Base-by-base conservation (phyloP, 2,797 vertebrate species). In the Sebastes hubbsi region DNA sequence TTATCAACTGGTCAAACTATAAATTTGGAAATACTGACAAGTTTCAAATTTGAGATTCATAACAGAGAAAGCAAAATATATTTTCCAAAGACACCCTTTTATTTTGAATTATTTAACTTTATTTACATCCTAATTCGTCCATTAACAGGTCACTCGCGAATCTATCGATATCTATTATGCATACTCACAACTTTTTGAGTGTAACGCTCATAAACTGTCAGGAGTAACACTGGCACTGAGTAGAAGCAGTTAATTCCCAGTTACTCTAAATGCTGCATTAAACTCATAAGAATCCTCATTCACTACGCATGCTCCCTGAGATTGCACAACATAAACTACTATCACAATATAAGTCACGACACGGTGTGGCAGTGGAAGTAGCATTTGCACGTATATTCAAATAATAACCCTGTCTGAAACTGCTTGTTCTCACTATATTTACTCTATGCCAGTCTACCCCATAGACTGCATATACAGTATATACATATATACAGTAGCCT, bases 211-310 rank as follows among this genome's bases (percentile, higher is more conserved):
- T 42, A 77, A 61, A 60, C 9, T 6, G 7, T 13, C 8, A 59
- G 0, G 0, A 1, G 10, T 25, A 2, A 32, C 20, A 32, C 13
- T 0, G 0, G 6, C 8, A 6, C 5, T 16, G 2, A 12, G 29
- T 8, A 0, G 4, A 29, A 22, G 18, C 34, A 5, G 10, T 25
- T 0, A 42, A 1, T 34, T 81, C 68, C 68, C 64, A 73, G 52
- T 24, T 13, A 0, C 14, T 0, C 0, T 7, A n/a, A 80, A 85
- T 30, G 71, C 49, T 68, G 1, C 82, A 63, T 55, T 80, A 71
- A 79, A 0, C 59, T 68, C 36, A 18, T 4, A 9, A 22, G 9
- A 52, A 25, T 54, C 60, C 30, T 25, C 13, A 0, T 1, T n/a
- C 52, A 30, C 8, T 13, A 16, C 55, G 29, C 69, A 77, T 62